Conservation (phyloP, 2,797 vertebrate species). For the Vireo griseus region DNA sequence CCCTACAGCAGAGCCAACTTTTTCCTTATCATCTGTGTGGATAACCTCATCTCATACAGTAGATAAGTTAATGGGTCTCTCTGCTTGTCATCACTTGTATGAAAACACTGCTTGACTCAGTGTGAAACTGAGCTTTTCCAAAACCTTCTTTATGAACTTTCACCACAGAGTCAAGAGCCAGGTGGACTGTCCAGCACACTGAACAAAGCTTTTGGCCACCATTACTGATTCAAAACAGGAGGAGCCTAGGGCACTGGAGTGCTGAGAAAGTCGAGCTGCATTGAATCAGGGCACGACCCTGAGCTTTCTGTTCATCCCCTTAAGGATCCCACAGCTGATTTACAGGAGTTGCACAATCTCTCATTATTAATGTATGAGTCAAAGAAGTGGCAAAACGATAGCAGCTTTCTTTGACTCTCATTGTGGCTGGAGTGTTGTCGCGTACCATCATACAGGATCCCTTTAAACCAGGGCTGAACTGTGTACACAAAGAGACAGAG, state of each 20-base stretch:
- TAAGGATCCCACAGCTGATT: not conserved
- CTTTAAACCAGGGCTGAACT: not conserved
- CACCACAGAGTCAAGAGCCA: not conserved
- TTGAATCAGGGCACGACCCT: not conserved
- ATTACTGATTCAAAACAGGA: not conserved
- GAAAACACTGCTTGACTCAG: not conserved
- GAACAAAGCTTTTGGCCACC: not conserved
- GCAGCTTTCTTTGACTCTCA: not conserved
- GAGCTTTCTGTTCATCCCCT: not conserved
- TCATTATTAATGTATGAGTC: not conserved
- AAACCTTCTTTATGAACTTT: not conserved
- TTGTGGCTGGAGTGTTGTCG: accelerated
- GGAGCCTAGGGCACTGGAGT: not conserved
- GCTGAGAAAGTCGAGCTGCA: not conserved
- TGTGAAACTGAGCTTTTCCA: not conserved
- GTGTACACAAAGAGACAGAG: not conserved
- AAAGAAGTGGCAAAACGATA: not conserved
- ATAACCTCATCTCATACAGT: not conserved
- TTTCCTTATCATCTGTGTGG: not conserved
- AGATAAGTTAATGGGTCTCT: not conserved
- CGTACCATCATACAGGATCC: not conserved
- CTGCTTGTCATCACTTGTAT: not conserved
- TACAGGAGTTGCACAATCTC: not conserved
- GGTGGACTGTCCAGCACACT: not conserved
- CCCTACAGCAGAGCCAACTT: not conserved